Base-by-base conservation (phyloP, 2,888 invertebrate species). In the Deilephila porcellus region DNA sequence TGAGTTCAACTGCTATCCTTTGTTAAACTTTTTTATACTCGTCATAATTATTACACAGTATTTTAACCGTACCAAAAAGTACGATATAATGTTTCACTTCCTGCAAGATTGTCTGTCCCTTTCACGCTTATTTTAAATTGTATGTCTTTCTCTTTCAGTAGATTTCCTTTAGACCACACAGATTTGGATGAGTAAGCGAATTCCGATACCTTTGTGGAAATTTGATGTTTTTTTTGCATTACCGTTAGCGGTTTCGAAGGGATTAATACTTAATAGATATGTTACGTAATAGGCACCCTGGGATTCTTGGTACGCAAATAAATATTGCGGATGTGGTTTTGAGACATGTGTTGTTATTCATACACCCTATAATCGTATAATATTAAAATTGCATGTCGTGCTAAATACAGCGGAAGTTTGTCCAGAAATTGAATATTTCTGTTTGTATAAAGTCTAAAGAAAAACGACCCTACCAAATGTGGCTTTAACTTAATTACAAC, bases 101-200 rank as follows among this genome's bases (percentile, higher is more conserved):
- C 62, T 62, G 14, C 62, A 52, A 67, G 11, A 52, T 11, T 52
- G 14, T 52, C 17, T 52, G 45, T 52, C 52, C 17, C 67, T 52
- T 25, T 67, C 52, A 45, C 25, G 3, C 52, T 1, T 3, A 3
- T 52, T 8, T 45, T 4, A 25, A 52, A n/a, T 6, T 56, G 7
- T 64, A n/a, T 64, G 20, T 20, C 14, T 52, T 7, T 52, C 25
- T 25, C 52, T 19, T 5, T 60, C 32, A 29, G 17, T 45, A 7
- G 14, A 20, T 19, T 64, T 19, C 64, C 37, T 64, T 52, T 67
- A 52, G 80, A 76, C 81, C 82, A 84, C 84, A 81, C 80, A 83
- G 77, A 79, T 78, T 77, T 73, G 73, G 71, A 72, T 81, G 79
- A 83, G 82, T 79, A 75, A 79, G 74, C 76, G 73, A 74, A 80